Conservation (phyloP, 2,113 vertebrate species). For the Zapornia atra region DNA sequence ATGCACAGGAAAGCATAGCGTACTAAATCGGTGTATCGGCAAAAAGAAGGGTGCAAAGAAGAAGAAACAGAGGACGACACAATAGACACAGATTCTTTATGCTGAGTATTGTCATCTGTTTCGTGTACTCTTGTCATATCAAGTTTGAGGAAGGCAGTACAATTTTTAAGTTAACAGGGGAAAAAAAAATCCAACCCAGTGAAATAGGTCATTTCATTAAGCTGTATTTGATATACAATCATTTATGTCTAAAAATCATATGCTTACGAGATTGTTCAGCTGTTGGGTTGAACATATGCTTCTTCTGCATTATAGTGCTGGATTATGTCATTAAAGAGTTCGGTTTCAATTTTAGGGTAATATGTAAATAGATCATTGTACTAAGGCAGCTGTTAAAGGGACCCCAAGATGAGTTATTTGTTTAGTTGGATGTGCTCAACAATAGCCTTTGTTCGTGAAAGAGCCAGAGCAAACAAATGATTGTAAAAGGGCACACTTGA, state of each 20-base stretch:
- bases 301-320: conserved; percentile 69
- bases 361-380: conserved; percentile 87
- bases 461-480: conserved; percentile 88
- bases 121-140: background rate
- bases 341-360: conserved; percentile 84
- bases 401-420: conserved; percentile 84
- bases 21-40: conserved; percentile 52
- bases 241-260: conserved; percentile 76
- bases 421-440: conserved; percentile 86
- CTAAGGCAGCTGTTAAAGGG: conserved; percentile 86
- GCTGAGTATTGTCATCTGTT: background rate
- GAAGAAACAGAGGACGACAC: background rate
- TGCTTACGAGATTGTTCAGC: conserved; percentile 75
- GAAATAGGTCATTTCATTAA: conserved; percentile 49
- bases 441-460: conserved; percentile 86
- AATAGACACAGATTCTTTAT: background rate
- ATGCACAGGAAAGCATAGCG: conserved; percentile 39
- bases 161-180: conserved; percentile 20
- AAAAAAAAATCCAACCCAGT: background rate
- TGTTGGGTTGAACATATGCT: conserved; percentile 76
- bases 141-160: background rate
- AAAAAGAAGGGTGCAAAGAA: background rate
- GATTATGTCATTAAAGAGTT: conserved; percentile 86
- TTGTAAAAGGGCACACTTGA: conserved; percentile 87
- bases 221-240: conserved; percentile 39